These are phyloP conservation scores for Diuraphis noxia DNA, from an alignment of 1,140 invertebrate species.

Conservation along the genomic window DNA sequence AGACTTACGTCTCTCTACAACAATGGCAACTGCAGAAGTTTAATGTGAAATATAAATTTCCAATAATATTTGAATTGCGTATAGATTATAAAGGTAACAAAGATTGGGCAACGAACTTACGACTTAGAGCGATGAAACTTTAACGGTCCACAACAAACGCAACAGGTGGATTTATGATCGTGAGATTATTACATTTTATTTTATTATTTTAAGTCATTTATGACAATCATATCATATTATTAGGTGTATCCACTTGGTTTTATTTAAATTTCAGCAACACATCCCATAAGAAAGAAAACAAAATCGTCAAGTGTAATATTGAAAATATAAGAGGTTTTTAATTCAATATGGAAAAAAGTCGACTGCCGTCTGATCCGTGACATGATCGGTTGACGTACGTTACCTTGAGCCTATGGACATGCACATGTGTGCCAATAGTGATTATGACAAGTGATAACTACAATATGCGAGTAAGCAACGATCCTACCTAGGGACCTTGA, in stretches of 20 bases:
- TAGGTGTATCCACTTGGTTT: no score
- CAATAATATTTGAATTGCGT: neutral
- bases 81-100: neutral
- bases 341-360: neutral
- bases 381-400: neutral
- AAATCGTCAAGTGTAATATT: no score
- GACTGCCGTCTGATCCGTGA: neutral
- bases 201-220: no score
- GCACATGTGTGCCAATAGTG: neutral
- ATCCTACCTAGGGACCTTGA: neutral
- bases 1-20: no score
- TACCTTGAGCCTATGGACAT: neutral
- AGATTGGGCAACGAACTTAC: neutral
- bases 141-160: neutral
- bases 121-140: neutral
- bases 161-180: neutral
- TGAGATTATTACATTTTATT: no score
- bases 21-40: no score
- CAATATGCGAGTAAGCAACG: neutral
- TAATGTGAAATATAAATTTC: no score
- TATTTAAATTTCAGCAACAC: no score
- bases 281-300: no score
- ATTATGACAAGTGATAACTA: no score
- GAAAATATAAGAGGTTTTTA: neutral
- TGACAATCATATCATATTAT: no score